phyloP scores from a whole-genome alignment of 2,888 invertebrate genomes.

The Leptopilina myrica region DNA sequence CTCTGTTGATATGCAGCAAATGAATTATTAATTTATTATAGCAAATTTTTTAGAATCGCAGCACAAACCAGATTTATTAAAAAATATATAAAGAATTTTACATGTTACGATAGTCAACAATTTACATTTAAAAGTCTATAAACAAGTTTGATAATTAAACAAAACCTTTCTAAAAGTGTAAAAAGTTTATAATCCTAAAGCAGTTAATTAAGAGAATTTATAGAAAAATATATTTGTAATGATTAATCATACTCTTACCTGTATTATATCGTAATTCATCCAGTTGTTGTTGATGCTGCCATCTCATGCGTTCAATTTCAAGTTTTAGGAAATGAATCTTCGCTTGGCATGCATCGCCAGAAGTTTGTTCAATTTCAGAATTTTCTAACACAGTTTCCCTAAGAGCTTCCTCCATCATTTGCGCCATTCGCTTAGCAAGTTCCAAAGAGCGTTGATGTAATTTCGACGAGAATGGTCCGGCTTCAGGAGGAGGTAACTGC shows the following conservation, averaged over 20 bases:
- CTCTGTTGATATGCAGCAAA: too few relatives aligned
- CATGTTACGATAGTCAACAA: too few relatives aligned
- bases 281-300: slow-evolving; percentile 86
- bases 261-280: slow-evolving; percentile 85
- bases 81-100: too few relatives aligned
- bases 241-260: slow-evolving; percentile 75
- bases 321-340: slow-evolving; percentile 81
- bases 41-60: too few relatives aligned
- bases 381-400: slow-evolving; percentile 61
- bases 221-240: not conserved
- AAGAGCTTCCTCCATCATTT: slow-evolving; percentile 71
- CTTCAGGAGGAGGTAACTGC: slow-evolving; percentile 68
- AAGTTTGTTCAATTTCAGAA: slow-evolving; percentile 56
- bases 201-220: too few relatives aligned
- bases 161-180: too few relatives aligned
- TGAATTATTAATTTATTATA: too few relatives aligned
- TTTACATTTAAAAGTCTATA: too few relatives aligned
- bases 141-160: too few relatives aligned
- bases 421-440: slow-evolving; percentile 68
- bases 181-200: too few relatives aligned
- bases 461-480: slow-evolving; percentile 70
- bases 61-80: too few relatives aligned
- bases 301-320: slow-evolving; percentile 84
- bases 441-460: slow-evolving; percentile 69
- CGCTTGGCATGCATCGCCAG: slow-evolving; percentile 77